Conservation (phyloP, 2,113 vertebrate species). For the Osmerus eperlanus region DNA sequence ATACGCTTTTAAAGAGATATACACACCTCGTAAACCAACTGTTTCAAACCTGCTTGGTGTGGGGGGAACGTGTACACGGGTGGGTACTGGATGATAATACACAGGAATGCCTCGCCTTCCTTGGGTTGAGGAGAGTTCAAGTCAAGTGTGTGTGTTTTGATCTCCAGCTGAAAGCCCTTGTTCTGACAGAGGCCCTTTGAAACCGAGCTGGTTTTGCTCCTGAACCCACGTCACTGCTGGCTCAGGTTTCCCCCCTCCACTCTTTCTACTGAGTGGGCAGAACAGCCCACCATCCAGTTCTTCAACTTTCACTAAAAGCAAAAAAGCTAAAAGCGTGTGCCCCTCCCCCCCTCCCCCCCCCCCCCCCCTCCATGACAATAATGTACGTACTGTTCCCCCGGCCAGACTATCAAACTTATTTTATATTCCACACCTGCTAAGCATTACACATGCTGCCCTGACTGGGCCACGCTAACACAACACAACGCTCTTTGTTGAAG, state of each 20-base stretch:
- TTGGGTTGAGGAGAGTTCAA: too few species aligned
- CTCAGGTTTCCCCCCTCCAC: constrained; percentile 41
- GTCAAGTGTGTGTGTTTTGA: constrained; percentile 18
- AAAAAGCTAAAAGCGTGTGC: constrained; percentile 51
- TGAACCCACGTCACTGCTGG: background rate
- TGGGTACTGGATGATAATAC: too few species aligned
- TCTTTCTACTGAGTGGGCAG: constrained; percentile 63
- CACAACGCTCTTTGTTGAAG: constrained; percentile 62
- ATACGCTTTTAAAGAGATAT: background rate
- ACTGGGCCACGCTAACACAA: constrained; percentile 60
- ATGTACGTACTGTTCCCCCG: constrained; percentile 58
- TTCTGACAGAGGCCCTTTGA: too few species aligned
- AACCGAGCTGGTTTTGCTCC: too few species aligned
- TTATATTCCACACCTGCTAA: constrained; percentile 71
- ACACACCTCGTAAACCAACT: too few species aligned
- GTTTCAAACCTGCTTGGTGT: too few species aligned
- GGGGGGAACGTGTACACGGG: too few species aligned
- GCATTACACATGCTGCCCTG: constrained; percentile 60
- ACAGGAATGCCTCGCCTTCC: too few species aligned
- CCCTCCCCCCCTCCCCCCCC: constrained; percentile 47
- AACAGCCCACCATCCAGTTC: constrained; percentile 58
- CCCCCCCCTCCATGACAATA: constrained; percentile 47
- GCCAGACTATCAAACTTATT: constrained; percentile 68
- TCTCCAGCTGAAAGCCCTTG: constrained; percentile 47
- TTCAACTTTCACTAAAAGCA: constrained; percentile 66